Percentiles rank a stretch among this genome's conserved stretches.
These are phyloP conservation scores for Allolobophora icterica DNA, from an alignment of 2,888 invertebrate genomes.

Conservation along the genomic window DNA sequence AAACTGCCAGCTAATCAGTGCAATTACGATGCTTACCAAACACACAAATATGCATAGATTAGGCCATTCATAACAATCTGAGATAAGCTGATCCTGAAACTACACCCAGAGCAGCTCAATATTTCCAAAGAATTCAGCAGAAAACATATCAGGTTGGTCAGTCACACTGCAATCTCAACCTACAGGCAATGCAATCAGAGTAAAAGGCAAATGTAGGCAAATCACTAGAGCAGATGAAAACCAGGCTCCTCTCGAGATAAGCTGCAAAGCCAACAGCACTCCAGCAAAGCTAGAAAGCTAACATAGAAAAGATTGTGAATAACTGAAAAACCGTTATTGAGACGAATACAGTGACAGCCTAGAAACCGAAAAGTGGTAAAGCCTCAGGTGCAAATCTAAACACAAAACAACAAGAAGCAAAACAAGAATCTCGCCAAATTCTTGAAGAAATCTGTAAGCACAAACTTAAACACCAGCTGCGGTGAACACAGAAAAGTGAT, in stretches of 20 bases:
- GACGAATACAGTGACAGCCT: not conserved
- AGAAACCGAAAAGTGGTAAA: not conserved
- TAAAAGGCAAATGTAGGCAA: not conserved
- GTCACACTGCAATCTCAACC: not conserved
- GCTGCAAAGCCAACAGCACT: not conserved
- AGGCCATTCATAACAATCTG: constrained; percentile 3
- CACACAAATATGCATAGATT: not conserved
- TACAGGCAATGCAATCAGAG: not conserved
- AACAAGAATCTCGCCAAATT: not conserved
- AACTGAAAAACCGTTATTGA: not conserved
- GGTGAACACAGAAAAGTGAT: not conserved
- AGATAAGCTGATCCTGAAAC: not conserved
- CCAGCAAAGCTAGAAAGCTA: not conserved
- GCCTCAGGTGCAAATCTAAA: constrained; percentile 3
- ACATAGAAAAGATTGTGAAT: not conserved
- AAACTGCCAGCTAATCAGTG: not conserved
- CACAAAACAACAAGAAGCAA: not conserved
- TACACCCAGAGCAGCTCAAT: not conserved
- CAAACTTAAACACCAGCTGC: not conserved
- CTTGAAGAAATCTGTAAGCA: not conserved
- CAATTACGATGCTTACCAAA: not conserved
- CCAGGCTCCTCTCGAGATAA: constrained; percentile 1
- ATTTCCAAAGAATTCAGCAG: not conserved
- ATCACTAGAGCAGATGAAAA: not conserved
- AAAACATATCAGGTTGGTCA: not conserved